These are phyloP conservation scores for Trochalopteron elliotii DNA, from an alignment of 2,113 vertebrate species.

Conservation along the genomic window DNA sequence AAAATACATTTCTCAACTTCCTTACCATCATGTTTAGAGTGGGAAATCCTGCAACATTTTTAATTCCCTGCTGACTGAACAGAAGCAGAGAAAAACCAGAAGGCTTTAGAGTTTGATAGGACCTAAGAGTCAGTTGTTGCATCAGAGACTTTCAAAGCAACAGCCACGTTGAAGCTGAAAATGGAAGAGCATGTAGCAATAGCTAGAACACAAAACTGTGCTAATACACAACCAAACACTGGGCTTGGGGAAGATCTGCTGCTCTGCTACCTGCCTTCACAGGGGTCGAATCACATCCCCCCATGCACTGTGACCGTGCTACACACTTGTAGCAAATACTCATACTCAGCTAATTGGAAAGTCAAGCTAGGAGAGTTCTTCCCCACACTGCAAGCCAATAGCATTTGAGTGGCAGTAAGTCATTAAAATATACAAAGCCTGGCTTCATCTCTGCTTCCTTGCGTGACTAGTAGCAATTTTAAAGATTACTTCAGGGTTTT, in stretches of 20 bases:
- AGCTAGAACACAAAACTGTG: not conserved
- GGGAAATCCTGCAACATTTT: not conserved
- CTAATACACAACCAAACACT: not conserved
- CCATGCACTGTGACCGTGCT: accelerated
- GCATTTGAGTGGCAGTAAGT: not conserved
- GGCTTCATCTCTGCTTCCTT: not conserved
- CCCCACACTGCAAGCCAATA: not conserved
- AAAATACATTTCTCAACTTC: not conserved
- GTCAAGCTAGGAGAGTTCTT: not conserved
- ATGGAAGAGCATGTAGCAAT: not conserved
- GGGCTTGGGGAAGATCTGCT: not conserved
- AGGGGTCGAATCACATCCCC: accelerated
- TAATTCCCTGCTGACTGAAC: not conserved
- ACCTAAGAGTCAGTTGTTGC: not conserved
- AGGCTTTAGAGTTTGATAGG: not conserved
- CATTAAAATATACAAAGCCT: not conserved
- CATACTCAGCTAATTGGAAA: not conserved
- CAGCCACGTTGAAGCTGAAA: not conserved
- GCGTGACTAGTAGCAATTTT: not conserved
- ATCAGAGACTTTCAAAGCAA: not conserved
- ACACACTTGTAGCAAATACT: not conserved
- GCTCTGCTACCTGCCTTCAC: not conserved
- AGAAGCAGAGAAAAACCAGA: not conserved
- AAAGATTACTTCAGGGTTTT: not conserved
- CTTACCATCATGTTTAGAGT: not conserved